A percentile compares a stretch with the other conserved stretches of the same genome.
Conservation (phyloP, 2,113 vertebrate species). For the Psittacara wagleri region DNA sequence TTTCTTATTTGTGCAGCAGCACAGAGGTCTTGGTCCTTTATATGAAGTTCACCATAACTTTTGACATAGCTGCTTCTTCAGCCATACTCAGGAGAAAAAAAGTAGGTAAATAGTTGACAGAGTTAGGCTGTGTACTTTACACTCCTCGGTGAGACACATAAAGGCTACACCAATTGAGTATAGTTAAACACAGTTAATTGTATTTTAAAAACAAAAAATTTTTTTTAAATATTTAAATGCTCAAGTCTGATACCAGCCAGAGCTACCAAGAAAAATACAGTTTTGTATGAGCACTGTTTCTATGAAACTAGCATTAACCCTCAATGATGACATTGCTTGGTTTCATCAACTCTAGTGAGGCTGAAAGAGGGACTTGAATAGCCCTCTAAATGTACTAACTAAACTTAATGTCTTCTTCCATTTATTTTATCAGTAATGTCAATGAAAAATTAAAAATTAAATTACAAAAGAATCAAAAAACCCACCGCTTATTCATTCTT, state of each 20-base stretch:
- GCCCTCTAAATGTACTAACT: neutral
- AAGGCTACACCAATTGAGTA: neutral
- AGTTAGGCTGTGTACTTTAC: neutral
- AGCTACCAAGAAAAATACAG: neutral
- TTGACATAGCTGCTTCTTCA: neutral
- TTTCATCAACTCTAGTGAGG: neutral
- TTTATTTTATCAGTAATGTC: neutral
- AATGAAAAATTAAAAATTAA: neutral
- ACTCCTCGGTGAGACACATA: neutral
- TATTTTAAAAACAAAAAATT: neutral
- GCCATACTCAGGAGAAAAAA: neutral
- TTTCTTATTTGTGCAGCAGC: neutral
- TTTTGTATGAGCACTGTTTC: accelerated
- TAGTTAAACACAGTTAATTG: neutral
- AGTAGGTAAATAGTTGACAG: accelerated
- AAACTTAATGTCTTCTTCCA: neutral
- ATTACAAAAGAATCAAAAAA: neutral
- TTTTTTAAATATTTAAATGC: neutral
- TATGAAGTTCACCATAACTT: neutral
- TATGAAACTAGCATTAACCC: neutral
- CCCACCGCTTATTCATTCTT: accelerated
- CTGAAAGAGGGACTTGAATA: neutral
- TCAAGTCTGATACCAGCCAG: neutral
- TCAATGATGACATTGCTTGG: neutral
- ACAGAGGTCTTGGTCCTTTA: neutral